These are phyloP conservation scores for Pasiphila rectangulata DNA, from an alignment of 2,888 invertebrate species.

Conservation along the genomic window DNA sequence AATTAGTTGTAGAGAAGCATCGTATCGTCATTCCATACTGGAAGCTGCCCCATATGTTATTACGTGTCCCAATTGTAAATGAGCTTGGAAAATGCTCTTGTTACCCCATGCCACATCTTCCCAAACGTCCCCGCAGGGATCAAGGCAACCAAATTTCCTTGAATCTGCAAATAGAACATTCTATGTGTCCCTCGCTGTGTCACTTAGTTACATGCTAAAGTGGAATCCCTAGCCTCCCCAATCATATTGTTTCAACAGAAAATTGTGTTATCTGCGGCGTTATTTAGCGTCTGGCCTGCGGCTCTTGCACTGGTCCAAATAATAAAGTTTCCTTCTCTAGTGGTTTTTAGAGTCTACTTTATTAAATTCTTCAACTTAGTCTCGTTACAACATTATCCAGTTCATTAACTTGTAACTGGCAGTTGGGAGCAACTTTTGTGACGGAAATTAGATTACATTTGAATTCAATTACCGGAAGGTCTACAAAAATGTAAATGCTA, in stretches of 20 bases:
- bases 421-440: constrained; percentile 7
- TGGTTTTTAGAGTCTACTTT: constrained; percentile 29
- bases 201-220: background rate
- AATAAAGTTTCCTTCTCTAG: constrained; percentile 41
- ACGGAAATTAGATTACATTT: constrained; percentile 9
- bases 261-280: background rate
- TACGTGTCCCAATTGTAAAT: too few relatives aligned
- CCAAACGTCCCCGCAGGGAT: too few relatives aligned
- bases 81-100: too few relatives aligned
- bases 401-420: constrained; percentile 18
- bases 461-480: constrained; percentile 9
- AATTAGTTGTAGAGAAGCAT: too few relatives aligned
- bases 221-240: background rate
- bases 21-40: too few relatives aligned
- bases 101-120: too few relatives aligned
- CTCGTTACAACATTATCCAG: constrained; percentile 18
- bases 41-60: too few relatives aligned
- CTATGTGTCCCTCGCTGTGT: background rate
- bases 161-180: background rate
- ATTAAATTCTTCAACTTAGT: constrained; percentile 18
- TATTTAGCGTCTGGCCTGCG: background rate
- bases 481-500: constrained; percentile 8
- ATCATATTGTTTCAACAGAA: background rate
- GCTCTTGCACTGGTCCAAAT: constrained; percentile 34
- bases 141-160: background rate